phyloP scores from a whole-genome alignment of 1,140 invertebrate genomes.

The Apis laboriosa region DNA sequence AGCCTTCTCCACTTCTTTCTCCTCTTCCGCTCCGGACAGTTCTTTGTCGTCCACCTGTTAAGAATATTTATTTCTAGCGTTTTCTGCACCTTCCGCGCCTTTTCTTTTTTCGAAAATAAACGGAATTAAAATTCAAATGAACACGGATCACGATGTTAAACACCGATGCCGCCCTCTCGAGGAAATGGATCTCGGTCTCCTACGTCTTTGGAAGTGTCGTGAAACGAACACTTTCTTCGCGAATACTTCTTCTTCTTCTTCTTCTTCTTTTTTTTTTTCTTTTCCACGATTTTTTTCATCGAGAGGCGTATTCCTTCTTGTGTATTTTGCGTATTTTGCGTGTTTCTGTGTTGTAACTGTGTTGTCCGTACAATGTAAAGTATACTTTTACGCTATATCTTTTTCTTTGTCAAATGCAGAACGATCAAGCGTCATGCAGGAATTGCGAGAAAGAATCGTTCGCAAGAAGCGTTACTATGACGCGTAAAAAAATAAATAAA shows the following conservation, averaged over 20 bases:
- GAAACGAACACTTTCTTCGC: not conserved
- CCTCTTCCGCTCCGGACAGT: constrained; percentile 85
- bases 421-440: constrained; percentile 67
- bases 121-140: not conserved
- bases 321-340: no score
- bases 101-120: not conserved
- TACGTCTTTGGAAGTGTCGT: not conserved
- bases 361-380: constrained; percentile 43
- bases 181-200: constrained; percentile 42
- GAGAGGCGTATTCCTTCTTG: not conserved
- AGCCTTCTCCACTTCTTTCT: constrained; percentile 84
- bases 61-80: constrained; percentile 62
- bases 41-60: constrained; percentile 83
- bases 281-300: not conserved
- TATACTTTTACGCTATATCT: constrained; percentile 1
- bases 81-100: constrained; percentile 22
- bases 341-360: constrained; percentile 28
- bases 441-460: constrained; percentile 17
- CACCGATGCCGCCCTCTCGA: constrained; percentile 54
- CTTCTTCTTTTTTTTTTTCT: no score
- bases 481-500: not conserved
- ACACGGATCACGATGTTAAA: constrained; percentile 28
- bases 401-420: constrained; percentile 40
- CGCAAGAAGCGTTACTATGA: constrained; percentile 28
- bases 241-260: no score